Conservation (phyloP, 2,113 vertebrate genomes). For the Corvus cornix region DNA sequence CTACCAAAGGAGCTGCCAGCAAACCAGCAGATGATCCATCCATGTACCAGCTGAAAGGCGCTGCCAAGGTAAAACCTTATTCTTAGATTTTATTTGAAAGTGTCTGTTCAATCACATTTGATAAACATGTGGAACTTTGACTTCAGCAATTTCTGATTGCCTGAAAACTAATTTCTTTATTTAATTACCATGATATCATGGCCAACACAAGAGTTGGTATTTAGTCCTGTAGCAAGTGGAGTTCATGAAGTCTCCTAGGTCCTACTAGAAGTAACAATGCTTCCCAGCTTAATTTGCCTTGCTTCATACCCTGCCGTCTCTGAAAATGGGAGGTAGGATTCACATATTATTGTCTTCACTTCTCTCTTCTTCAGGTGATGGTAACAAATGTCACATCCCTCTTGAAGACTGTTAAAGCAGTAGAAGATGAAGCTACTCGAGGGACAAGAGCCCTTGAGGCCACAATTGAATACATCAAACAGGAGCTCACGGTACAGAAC, state of each 20-base stretch:
- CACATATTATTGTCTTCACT: background rate
- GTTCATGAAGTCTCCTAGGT: background rate
- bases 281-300: background rate
- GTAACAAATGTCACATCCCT: slow-evolving; percentile 98
- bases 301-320: background rate
- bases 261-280: background rate
- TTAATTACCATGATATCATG: background rate
- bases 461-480: slow-evolving; percentile 97
- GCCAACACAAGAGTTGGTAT: background rate
- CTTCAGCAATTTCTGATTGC: background rate
- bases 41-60: slow-evolving; percentile 98
- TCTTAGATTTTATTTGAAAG: background rate
- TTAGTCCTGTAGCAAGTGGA: background rate
- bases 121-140: background rate
- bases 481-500: slow-evolving; percentile 90
- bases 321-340: background rate
- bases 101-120: background rate
- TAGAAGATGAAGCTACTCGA: slow-evolving; percentile 97
- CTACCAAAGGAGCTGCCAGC: slow-evolving; percentile 96
- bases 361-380: slow-evolving; percentile 85
- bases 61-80: slow-evolving; percentile 85
- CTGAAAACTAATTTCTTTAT: background rate
- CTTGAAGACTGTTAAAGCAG: slow-evolving; percentile 98
- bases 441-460: slow-evolving; percentile 96
- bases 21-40: slow-evolving; percentile 95